Conservation (phyloP, 2,797 vertebrate species). For the Coracias cyanogaster region DNA sequence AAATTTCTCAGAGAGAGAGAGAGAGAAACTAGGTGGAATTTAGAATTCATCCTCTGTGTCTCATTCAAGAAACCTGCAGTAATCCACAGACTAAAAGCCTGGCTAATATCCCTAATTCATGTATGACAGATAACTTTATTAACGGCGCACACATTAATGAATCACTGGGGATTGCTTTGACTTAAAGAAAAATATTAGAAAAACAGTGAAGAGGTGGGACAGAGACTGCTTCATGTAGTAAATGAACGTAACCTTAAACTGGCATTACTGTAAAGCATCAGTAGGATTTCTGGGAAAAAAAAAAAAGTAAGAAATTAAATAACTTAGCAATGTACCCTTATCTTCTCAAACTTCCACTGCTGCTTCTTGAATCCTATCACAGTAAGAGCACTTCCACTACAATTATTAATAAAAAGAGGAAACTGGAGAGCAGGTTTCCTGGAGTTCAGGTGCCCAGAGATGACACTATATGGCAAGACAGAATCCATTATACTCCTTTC, state of each 20-base stretch:
- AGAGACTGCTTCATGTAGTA: background rate
- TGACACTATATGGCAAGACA: background rate
- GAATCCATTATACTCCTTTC: background rate
- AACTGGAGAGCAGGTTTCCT: background rate
- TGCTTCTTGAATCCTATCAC: background rate
- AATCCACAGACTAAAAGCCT: constrained; percentile 1
- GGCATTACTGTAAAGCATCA: background rate
- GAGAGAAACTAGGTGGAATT: background rate
- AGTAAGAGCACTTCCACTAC: background rate
- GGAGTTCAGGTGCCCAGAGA: background rate
- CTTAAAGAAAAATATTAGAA: constrained; percentile 3
- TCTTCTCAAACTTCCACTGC: background rate
- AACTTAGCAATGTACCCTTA: background rate
- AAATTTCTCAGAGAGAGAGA: background rate
- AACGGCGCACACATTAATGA: constrained; percentile 21
- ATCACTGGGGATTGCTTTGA: constrained; percentile 13
- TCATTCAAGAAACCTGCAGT: background rate
- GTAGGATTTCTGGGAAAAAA: background rate
- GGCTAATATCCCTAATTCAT: constrained; percentile 39
- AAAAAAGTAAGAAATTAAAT: background rate
- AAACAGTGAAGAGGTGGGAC: constrained; percentile 5
- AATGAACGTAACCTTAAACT: background rate
- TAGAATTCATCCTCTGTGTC: background rate
- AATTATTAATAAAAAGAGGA: background rate
- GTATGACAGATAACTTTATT: background rate